A percentile compares a stretch with the other conserved stretches of the same genome.
Conservation (phyloP, 2,113 vertebrate genomes). For the Phrynocephalus versicolor region DNA sequence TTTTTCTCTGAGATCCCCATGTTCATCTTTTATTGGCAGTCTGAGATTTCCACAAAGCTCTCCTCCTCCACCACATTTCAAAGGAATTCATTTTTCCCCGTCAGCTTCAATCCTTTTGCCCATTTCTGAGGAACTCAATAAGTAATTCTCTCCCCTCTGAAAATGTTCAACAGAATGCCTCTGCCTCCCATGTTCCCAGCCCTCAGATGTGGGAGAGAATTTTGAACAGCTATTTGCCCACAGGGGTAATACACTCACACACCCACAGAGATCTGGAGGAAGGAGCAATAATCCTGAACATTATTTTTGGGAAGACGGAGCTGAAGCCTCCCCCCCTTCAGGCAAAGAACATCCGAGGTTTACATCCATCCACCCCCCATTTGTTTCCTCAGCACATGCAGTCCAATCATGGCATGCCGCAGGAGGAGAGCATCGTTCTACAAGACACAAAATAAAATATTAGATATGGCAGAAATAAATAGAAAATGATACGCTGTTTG, state of each 20-base stretch:
- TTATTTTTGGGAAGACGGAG: background rate
- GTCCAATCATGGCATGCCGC: background rate
- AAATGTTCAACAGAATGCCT: background rate
- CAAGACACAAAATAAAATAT: constrained; percentile 28
- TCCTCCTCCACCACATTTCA: too few species aligned
- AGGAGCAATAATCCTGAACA: background rate
- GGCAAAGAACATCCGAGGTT: background rate
- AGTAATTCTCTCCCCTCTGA: background rate
- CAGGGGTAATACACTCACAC: background rate
- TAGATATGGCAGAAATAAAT: constrained; percentile 44
- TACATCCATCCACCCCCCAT: constrained; percentile 1
- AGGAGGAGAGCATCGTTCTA: background rate
- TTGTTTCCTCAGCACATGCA: background rate
- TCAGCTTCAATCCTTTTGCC: too few species aligned
- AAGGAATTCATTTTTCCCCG: too few species aligned
- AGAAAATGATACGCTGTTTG: constrained; percentile 37
- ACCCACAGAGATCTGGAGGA: background rate
- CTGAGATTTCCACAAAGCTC: too few species aligned
- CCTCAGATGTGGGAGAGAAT: background rate
- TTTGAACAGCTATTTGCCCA: background rate
- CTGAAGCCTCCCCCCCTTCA: background rate
- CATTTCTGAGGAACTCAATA: background rate
- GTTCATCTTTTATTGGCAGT: too few species aligned
- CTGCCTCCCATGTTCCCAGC: background rate
- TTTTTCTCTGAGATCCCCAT: too few species aligned